These are phyloP conservation scores for Ophthalmolycus amberensis DNA, from an alignment of 2,113 vertebrate genomes.

Conservation along the genomic window DNA sequence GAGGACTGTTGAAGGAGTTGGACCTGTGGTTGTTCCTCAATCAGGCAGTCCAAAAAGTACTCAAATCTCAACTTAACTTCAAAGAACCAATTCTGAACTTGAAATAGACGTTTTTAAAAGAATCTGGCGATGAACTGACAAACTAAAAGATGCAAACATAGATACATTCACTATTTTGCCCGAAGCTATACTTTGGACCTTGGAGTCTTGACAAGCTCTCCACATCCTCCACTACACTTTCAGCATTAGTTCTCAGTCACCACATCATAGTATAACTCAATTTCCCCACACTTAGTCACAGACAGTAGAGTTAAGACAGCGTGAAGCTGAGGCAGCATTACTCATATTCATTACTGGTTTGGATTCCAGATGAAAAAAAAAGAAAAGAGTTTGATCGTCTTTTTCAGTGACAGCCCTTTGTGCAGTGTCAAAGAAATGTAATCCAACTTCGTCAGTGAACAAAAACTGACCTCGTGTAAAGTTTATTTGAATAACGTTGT, in stretches of 20 bases:
- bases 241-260: constrained; percentile 36
- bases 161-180: background rate
- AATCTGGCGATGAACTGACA: background rate
- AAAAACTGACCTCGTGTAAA: constrained; percentile 35
- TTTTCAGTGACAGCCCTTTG: constrained; percentile 31
- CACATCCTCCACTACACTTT: constrained; percentile 21
- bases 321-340: constrained; percentile 59
- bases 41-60: background rate
- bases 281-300: constrained; percentile 46
- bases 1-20: background rate
- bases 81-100: background rate
- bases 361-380: constrained; percentile 28
- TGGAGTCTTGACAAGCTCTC: constrained; percentile 12
- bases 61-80: constrained; percentile 11
- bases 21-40: background rate
- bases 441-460: constrained; percentile 24
- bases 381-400: background rate
- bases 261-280: constrained; percentile 65
- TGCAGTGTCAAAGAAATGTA: constrained; percentile 18
- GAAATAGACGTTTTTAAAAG: constrained; percentile 8
- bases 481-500: background rate
- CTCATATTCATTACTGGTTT: constrained; percentile 63
- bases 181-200: background rate
- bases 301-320: constrained; percentile 57
- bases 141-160: background rate